Evolutionary conservation across 2,888 invertebrate species (phyloP).

Genomic region (Aromia moschata): DNA sequence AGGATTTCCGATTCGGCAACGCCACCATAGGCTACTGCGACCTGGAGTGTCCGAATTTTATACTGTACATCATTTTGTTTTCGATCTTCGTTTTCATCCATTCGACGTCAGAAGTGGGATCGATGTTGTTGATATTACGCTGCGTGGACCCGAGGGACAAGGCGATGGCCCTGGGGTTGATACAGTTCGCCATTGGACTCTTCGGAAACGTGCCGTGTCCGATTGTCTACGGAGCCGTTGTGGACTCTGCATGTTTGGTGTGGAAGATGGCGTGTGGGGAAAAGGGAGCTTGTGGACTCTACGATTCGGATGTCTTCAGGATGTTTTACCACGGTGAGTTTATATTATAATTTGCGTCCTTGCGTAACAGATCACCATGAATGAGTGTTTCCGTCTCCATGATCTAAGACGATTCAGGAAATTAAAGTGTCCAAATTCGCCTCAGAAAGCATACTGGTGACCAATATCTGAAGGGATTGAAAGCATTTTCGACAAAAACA

Average conservation of each 20-base stretch:
- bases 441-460: too few relatives aligned
- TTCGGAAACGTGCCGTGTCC: slow-evolving; percentile 96
- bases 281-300: slow-evolving; percentile 87
- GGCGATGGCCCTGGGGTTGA: slow-evolving; percentile 93
- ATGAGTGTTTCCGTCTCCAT: too few relatives aligned
- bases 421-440: too few relatives aligned
- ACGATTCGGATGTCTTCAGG: slow-evolving; percentile 84
- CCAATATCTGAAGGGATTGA: too few relatives aligned
- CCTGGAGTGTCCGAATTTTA: slow-evolving; percentile 80
- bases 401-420: too few relatives aligned
- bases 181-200: slow-evolving; percentile 91
- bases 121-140: slow-evolving; percentile 87
- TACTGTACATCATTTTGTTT: slow-evolving; percentile 83
- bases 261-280: slow-evolving; percentile 85
- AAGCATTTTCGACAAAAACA: too few relatives aligned
- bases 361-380: too few relatives aligned
- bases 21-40: slow-evolving; percentile 85
- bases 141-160: slow-evolving; percentile 93
- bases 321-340: slow-evolving; percentile 83
- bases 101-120: slow-evolving; percentile 92
- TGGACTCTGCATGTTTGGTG: slow-evolving; percentile 90
- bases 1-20: slow-evolving; percentile 57
- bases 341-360: too few relatives aligned
- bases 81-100: slow-evolving; percentile 90
- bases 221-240: slow-evolving; percentile 91